Conservation (phyloP, 2,113 vertebrate genomes). For the Atrichornis clamosus region DNA sequence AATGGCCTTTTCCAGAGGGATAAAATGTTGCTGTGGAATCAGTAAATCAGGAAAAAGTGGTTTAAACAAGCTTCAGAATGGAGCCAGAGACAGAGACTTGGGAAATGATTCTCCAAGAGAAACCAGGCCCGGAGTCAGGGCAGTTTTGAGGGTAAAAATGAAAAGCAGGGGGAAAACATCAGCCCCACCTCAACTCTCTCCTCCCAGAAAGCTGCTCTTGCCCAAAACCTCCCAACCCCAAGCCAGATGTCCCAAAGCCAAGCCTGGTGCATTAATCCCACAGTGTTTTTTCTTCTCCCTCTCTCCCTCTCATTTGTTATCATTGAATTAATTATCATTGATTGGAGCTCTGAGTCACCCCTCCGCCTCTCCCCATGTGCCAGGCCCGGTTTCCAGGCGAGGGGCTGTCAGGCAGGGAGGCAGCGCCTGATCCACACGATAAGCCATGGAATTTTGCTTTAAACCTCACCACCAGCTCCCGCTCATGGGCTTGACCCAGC, state of each 20-base stretch:
- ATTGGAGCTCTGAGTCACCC: constrained; percentile 55
- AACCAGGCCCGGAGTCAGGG: not conserved
- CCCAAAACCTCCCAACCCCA: not conserved
- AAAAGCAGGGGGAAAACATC: not conserved
- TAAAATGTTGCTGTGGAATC: not conserved
- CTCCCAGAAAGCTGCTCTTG: not conserved
- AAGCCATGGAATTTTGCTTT: accelerated
- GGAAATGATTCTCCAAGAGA: not conserved
- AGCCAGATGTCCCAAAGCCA: constrained; percentile 27
- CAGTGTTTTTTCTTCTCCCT: not conserved
- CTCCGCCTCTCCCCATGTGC: not conserved
- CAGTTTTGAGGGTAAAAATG: not conserved
- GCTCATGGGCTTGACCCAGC: accelerated
- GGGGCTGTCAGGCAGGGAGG: not conserved
- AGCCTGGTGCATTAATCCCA: not conserved
- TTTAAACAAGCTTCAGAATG: not conserved
- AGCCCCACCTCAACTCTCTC: not conserved
- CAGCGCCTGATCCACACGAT: accelerated
- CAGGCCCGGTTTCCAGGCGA: not conserved
- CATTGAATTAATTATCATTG: constrained; percentile 55
- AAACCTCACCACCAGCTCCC: not conserved
- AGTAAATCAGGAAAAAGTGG: not conserved
- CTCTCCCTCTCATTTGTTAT: not conserved
- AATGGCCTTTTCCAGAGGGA: not conserved
- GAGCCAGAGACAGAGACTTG: not conserved